A percentile compares a stretch with the other conserved stretches of the same genome.
Conservation (phyloP, 1,140 invertebrate genomes). For the Portunus trituberculatus region DNA sequence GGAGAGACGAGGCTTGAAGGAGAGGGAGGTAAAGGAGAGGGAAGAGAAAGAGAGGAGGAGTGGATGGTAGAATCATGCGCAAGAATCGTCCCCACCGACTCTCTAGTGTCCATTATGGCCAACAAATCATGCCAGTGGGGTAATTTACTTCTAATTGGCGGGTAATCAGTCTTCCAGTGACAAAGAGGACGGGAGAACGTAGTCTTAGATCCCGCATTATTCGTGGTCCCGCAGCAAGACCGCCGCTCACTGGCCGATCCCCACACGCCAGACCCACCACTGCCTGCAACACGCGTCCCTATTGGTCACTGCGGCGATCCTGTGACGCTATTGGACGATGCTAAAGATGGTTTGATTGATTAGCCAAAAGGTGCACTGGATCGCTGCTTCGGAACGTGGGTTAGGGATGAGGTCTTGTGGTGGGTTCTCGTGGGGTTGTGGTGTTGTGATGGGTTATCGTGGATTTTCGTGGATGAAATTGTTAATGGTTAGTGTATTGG, state of each 20-base stretch:
- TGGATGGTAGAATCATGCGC: neutral
- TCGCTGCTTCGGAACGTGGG: neutral
- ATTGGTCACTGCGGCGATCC: neutral
- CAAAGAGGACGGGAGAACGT: conserved; percentile 49
- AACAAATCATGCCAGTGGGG: conserved; percentile 52
- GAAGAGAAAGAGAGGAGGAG: neutral
- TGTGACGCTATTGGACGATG: neutral
- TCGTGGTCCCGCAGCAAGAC: neutral
- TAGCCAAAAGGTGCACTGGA: neutral
- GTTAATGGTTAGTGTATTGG: too few species aligned
- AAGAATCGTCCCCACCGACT: neutral
- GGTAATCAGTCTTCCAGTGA: conserved; percentile 55
- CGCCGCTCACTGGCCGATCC: neutral
- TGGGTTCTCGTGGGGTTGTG: too few species aligned
- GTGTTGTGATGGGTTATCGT: too few species aligned
- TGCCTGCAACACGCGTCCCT: neutral
- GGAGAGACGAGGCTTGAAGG: conserved; percentile 23
- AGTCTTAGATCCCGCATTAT: neutral
- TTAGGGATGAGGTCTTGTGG: too few species aligned
- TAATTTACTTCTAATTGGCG: conserved; percentile 65
- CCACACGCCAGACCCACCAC: neutral
- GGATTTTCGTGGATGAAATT: too few species aligned
- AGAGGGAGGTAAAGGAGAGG: neutral
- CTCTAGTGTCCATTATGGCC: conserved; percentile 57
- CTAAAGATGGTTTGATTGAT: conserved; percentile 14